These are phyloP conservation scores for Andricus quercusramuli DNA, from an alignment of 2,888 invertebrate species.

Conservation along the genomic window DNA sequence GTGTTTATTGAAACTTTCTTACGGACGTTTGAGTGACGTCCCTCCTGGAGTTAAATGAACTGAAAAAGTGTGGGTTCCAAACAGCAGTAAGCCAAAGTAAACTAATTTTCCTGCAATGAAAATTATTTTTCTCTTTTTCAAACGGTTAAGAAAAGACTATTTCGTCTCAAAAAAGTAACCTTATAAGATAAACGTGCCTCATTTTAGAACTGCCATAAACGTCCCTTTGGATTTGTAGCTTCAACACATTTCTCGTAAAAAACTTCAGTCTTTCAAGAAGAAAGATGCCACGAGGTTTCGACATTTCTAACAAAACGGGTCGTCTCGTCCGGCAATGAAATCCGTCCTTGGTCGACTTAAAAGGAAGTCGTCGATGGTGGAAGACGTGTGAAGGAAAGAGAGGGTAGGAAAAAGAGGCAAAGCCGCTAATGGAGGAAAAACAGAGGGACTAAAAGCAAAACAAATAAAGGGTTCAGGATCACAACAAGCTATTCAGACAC, in stretches of 20 bases:
- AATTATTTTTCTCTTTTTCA: not conserved
- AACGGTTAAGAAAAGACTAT: not conserved
- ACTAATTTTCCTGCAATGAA: not conserved
- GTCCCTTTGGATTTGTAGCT: constrained; percentile 13
- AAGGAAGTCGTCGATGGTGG: constrained; percentile 34
- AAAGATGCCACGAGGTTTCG: constrained; percentile 30
- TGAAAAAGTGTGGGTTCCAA: constrained; percentile 5
- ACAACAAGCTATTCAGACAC: constrained; percentile 58
- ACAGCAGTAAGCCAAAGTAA: not conserved
- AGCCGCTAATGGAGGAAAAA: constrained; percentile 70
- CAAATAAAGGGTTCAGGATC: constrained; percentile 59
- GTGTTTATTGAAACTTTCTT: constrained; percentile 41
- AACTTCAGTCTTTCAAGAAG: constrained; percentile 3
- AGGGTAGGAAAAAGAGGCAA: constrained; percentile 47
- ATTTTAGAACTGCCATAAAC: not conserved
- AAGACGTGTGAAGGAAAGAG: constrained; percentile 14
- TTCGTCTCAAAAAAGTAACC: not conserved
- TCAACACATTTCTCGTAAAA: constrained; percentile 18
- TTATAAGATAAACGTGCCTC: not conserved
- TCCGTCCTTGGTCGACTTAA: constrained; percentile 22
- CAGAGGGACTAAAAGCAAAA: constrained; percentile 66
- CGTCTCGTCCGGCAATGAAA: constrained; percentile 33
- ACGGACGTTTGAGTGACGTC: constrained; percentile 36
- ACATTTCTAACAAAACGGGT: constrained; percentile 9
- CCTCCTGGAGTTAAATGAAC: not conserved